Evolutionary conservation across 2,113 vertebrate genomes (phyloP).

Genomic region (Amphiprion percula): DNA sequence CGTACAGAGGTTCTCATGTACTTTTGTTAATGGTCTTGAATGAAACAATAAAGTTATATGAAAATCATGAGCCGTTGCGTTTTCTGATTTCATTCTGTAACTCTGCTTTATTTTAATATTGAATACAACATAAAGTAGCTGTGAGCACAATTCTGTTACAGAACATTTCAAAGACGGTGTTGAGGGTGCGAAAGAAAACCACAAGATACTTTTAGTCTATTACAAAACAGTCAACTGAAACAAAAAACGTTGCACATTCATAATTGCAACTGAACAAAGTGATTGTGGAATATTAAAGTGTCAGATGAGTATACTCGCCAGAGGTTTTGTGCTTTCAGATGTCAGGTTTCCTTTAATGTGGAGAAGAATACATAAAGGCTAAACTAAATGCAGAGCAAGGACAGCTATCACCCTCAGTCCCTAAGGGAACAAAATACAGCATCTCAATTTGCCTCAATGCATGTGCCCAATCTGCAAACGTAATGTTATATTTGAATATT

Average conservation of each 20-base stretch:
- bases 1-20: slow-evolving; percentile 79
- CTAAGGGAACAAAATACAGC: background rate
- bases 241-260: no score
- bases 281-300: no score
- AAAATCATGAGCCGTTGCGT: slow-evolving; percentile 66
- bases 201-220: no score
- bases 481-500: background rate
- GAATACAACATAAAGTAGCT: background rate
- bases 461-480: background rate
- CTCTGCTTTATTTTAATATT: background rate
- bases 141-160: no score
- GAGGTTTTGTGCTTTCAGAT: no score
- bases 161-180: no score
- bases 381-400: background rate
- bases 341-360: background rate
- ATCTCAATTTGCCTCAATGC: background rate
- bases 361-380: background rate
- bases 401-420: background rate
- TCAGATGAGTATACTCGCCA: no score
- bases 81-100: background rate
- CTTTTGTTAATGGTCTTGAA: slow-evolving; percentile 90
- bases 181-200: no score
- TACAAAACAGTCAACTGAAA: no score
- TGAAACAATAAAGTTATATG: slow-evolving; percentile 89
- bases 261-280: no score